A percentile compares a stretch with the other conserved stretches of the same genome.
These are phyloP conservation scores for Patella ulyssiponensis DNA, from an alignment of 2,888 invertebrate genomes.

Conservation along the genomic window DNA sequence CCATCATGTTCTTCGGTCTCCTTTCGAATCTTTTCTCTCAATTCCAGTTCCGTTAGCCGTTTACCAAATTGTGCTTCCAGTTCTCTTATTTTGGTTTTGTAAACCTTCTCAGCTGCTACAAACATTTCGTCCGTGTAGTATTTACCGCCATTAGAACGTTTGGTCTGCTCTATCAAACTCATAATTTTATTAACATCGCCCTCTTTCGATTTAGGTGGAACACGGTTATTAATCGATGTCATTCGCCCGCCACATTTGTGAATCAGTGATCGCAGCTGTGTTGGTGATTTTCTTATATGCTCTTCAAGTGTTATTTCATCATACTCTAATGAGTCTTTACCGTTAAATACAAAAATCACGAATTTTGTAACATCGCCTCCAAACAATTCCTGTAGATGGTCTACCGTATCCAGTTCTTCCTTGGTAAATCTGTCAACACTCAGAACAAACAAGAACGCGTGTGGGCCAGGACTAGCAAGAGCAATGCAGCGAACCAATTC, in stretches of 20 bases:
- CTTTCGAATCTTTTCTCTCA: too few species aligned
- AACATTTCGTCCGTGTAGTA: constrained; percentile 38
- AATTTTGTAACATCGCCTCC: constrained; percentile 27
- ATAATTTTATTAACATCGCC: constrained; percentile 24
- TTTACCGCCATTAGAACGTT: constrained; percentile 22
- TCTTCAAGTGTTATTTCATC: constrained; percentile 26
- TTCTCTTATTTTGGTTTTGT: too few species aligned
- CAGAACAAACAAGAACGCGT: constrained; percentile 36
- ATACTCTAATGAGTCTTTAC: constrained; percentile 31
- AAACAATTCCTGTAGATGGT: constrained; percentile 27
- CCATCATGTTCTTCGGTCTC: too few species aligned
- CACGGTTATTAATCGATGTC: constrained; percentile 22
- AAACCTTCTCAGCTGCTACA: too few species aligned
- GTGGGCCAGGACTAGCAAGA: constrained; percentile 33
- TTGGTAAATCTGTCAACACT: constrained; percentile 31
- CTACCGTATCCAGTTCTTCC: constrained; percentile 35
- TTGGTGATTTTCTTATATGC: constrained; percentile 24
- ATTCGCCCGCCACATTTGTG: constrained; percentile 21
- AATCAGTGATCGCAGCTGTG: constrained; percentile 20
- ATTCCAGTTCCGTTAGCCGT: too few species aligned
- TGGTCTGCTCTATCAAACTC: constrained; percentile 18
- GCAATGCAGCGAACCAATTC: constrained; percentile 35
- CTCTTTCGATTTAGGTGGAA: background rate
- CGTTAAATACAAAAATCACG: constrained; percentile 31
- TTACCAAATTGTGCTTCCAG: too few species aligned